phyloP scores from a whole-genome alignment of 2,797 vertebrate genomes.

The Phoeniculus purpureus region DNA sequence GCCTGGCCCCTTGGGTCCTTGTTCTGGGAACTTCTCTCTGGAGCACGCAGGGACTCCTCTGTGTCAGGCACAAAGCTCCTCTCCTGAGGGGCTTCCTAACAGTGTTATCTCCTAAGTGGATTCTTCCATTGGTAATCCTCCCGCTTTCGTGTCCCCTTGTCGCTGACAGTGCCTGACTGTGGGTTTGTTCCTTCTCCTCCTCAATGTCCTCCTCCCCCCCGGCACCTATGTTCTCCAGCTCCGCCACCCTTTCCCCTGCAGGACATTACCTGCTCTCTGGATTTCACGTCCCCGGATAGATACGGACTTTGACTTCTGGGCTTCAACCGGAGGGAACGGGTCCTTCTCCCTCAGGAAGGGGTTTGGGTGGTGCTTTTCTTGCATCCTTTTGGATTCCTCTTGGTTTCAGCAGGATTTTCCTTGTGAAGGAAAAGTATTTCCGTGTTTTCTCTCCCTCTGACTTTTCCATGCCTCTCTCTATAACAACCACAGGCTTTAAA shows the following conservation, averaged over 20 bases:
- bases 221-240: not conserved
- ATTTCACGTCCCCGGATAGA: not conserved
- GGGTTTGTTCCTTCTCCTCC: not conserved
- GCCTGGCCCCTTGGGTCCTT: conserved; percentile 1
- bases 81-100: not conserved
- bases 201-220: not conserved
- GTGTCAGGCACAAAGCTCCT: conserved; percentile 28
- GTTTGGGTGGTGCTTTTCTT: not conserved
- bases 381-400: not conserved
- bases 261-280: not conserved
- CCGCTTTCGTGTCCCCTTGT: not conserved
- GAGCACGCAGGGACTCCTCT: conserved; percentile 28
- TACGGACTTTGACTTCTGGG: not conserved
- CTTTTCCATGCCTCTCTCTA: not conserved
- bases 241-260: not conserved
- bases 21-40: conserved; percentile 31
- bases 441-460: not conserved
- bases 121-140: conserved; percentile 50
- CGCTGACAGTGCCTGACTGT: not conserved
- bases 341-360: not conserved
- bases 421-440: not conserved
- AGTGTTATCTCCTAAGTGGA: not conserved
- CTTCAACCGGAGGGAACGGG: not conserved
- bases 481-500: conserved; percentile 14
- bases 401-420: not conserved